These are phyloP conservation scores for Turritopsis dohrnii DNA, from an alignment of 30 jellyfish, hydroid and myxozoan genomes.

Conservation along the genomic window DNA sequence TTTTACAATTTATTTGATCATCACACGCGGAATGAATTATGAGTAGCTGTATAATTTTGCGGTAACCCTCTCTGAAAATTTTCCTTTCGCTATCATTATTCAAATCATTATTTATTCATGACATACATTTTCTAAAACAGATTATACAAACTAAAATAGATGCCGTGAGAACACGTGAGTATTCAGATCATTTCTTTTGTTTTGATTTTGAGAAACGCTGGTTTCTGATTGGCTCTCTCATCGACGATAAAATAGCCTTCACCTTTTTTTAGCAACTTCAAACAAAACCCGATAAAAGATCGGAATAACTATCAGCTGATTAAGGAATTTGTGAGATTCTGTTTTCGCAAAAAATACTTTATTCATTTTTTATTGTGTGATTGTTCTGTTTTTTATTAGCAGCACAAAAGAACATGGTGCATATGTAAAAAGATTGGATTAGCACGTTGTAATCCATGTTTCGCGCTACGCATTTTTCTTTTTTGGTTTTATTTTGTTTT, in stretches of 20 bases:
- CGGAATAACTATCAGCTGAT: background rate
- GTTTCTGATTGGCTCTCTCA: background rate
- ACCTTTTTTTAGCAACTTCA: background rate
- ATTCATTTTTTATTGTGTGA: background rate
- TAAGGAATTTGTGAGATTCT: background rate
- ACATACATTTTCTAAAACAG: background rate
- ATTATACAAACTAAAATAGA: background rate
- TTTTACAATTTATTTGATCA: background rate
- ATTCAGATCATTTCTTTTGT: background rate
- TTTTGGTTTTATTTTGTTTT: background rate
- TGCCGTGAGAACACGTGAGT: background rate
- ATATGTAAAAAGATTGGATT: background rate
- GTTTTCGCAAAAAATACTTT: background rate
- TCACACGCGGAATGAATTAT: background rate
- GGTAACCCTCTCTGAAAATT: background rate
- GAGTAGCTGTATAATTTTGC: background rate
- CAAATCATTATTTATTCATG: background rate
- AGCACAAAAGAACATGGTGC: background rate
- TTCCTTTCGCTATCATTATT: background rate
- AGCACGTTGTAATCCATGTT: background rate
- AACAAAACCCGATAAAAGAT: background rate
- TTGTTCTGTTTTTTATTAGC: background rate
- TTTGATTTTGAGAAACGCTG: background rate
- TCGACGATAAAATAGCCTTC: background rate
- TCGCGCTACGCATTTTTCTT: background rate